phyloP scores from a whole-genome alignment of 2,888 invertebrate genomes.

The Orthonychiurus folsomi region DNA sequence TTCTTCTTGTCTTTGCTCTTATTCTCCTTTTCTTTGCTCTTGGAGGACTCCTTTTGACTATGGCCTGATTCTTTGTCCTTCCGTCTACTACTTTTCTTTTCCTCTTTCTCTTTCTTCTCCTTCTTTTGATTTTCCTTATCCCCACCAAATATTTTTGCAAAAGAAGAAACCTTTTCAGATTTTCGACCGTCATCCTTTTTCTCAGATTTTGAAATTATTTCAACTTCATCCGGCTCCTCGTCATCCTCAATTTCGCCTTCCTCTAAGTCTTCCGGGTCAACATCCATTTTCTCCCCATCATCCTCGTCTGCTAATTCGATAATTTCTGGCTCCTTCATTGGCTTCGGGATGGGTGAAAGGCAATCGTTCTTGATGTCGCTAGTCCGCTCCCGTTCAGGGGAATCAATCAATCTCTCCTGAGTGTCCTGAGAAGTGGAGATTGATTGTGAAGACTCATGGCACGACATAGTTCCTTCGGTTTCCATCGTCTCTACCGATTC shows the following conservation, averaged over 20 bases:
- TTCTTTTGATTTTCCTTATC: constrained; percentile 10
- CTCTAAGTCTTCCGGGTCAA: constrained; percentile 58
- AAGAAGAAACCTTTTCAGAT: neutral
- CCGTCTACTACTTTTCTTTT: constrained; percentile 24
- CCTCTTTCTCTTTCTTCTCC: constrained; percentile 17
- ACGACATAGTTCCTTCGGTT: too few species aligned
- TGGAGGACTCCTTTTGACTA: constrained; percentile 7
- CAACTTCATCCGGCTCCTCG: constrained; percentile 41
- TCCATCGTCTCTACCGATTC: constrained; percentile 98
- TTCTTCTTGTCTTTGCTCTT: constrained; percentile 30
- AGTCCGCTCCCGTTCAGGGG: constrained; percentile 59
- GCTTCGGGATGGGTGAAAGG: neutral
- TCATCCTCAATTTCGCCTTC: constrained; percentile 67
- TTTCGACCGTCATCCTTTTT: neutral
- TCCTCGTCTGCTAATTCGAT: constrained; percentile 11
- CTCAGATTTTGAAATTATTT: constrained; percentile 13
- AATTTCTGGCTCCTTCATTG: neutral
- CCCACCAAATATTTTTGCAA: constrained; percentile 15
- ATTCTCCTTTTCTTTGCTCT: constrained; percentile 20
- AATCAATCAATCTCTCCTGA: constrained; percentile 46
- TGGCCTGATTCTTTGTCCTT: constrained; percentile 17
- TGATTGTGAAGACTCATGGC: too few species aligned
- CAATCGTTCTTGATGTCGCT: constrained; percentile 49
- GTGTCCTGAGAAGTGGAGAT: constrained; percentile 84
- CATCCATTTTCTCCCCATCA: neutral